A percentile compares a stretch with the other conserved stretches of the same genome.
Conservation (phyloP, 2,113 vertebrate species). For the Eidolon helvum region DNA sequence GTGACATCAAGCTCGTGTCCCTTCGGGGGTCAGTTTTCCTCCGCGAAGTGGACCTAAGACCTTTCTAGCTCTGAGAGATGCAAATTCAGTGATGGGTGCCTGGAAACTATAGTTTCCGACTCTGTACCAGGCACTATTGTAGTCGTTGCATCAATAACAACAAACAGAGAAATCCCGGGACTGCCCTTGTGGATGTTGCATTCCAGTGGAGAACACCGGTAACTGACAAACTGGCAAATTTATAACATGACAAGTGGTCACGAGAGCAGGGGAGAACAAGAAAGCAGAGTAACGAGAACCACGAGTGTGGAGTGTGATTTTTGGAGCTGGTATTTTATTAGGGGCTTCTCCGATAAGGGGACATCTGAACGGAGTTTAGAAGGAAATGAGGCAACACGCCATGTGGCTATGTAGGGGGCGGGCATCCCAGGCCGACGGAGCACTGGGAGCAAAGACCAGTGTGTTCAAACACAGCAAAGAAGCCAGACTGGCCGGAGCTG, state of each 20-base stretch:
- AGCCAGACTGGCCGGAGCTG: neutral
- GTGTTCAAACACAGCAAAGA: neutral
- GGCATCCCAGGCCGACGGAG: no score
- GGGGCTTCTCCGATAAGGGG: neutral
- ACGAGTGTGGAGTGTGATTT: rapidly evolving
- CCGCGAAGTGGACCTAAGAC: neutral
- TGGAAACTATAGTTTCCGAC: neutral
- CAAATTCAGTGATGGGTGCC: neutral
- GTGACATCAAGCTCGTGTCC: neutral
- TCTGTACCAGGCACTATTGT: no score
- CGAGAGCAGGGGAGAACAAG: neutral
- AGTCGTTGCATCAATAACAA: neutral
- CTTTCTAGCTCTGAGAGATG: neutral
- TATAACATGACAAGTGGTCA: rapidly evolving
- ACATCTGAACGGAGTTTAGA: neutral
- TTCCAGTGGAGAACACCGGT: no score
- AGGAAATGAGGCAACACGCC: neutral
- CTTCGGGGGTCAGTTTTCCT: neutral
- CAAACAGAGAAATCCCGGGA: neutral
- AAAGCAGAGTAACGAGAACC: neutral
- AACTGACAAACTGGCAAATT: rapidly evolving
- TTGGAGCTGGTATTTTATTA: neutral
- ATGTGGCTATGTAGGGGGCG: rapidly evolving
- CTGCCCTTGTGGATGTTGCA: rapidly evolving
- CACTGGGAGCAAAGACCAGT: rapidly evolving